phyloP scores from a whole-genome alignment of 2,888 invertebrate species.

The Coleophora flavipennella region DNA sequence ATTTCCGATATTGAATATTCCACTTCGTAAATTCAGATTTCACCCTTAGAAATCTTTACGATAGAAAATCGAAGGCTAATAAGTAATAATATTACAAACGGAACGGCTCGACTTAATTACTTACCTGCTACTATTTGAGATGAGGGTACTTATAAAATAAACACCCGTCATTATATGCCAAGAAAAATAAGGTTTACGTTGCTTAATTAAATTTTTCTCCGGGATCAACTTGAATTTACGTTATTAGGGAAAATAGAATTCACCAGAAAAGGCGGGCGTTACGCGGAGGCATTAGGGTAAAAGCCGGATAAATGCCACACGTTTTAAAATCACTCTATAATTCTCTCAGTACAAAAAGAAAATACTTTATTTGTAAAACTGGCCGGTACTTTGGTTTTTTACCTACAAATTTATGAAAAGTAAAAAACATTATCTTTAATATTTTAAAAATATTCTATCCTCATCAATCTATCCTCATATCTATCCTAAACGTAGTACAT shows the following conservation, averaged over 20 bases:
- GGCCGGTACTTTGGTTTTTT: no score
- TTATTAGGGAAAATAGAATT: slow-evolving; percentile 49
- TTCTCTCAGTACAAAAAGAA: no score
- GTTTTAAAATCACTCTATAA: no score
- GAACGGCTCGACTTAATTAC: slow-evolving; percentile 29
- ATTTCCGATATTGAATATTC: slow-evolving; percentile 61
- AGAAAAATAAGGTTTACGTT: slow-evolving; percentile 22
- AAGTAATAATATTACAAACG: slow-evolving; percentile 19
- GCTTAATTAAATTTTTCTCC: slow-evolving; percentile 42
- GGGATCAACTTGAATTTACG: slow-evolving; percentile 50
- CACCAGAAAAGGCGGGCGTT: slow-evolving; percentile 20
- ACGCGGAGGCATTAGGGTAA: slow-evolving; percentile 14
- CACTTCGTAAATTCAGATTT: slow-evolving; percentile 25
- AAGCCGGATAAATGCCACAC: no score
- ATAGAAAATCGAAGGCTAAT: background rate
- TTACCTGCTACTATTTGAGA: slow-evolving; percentile 31
- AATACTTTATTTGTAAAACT: no score
- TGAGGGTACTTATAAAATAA: slow-evolving; percentile 22
- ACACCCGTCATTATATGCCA: slow-evolving; percentile 15
- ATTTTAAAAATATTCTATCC: no score
- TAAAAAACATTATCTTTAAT: no score
- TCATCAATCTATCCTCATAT: no score
- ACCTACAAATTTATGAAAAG: no score
- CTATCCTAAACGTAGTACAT: no score
- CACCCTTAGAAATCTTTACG: slow-evolving; percentile 4